phyloP scores from a whole-genome alignment of 1,140 invertebrate species.

The Copidosoma floridanum region DNA sequence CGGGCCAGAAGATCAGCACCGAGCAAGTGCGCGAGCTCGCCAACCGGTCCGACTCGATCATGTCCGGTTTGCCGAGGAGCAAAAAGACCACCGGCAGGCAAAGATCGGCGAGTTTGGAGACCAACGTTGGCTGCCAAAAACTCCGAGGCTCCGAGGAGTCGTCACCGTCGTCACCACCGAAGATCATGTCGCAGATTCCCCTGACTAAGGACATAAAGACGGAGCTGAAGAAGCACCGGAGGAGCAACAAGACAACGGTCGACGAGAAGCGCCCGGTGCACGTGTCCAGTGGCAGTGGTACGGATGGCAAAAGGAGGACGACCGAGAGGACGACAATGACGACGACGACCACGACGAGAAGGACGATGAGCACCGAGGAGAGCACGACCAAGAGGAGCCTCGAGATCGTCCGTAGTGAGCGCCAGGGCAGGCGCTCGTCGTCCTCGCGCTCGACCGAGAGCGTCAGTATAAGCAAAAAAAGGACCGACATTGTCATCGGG shows the following conservation, averaged over 20 bases:
- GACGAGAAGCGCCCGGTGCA: slow-evolving; percentile 19
- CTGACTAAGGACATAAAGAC: slow-evolving; percentile 40
- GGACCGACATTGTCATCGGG: slow-evolving; percentile 3
- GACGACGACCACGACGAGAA: slow-evolving; percentile 7
- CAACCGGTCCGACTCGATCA: not conserved
- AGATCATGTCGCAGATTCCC: slow-evolving; percentile 35
- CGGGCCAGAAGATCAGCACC: slow-evolving; percentile 23
- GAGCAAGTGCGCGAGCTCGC: slow-evolving; percentile 30
- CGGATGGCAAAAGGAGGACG: too few relatives aligned
- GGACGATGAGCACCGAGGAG: slow-evolving; percentile 9
- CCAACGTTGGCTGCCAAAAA: not conserved
- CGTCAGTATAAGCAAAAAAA: not conserved
- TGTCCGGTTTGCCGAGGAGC: not conserved
- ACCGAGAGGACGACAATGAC: not conserved
- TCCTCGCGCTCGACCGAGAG: too few relatives aligned
- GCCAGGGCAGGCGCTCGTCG: not conserved
- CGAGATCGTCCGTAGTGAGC: slow-evolving; percentile 5
- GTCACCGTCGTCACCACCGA: slow-evolving; percentile 13
- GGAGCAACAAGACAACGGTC: slow-evolving; percentile 30
- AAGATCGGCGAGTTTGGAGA: not conserved
- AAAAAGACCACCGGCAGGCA: not conserved
- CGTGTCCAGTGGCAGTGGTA: slow-evolving; percentile 4
- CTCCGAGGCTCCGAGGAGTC: not conserved
- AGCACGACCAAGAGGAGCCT: not conserved
- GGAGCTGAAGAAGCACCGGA: slow-evolving; percentile 39